A percentile compares a stretch with the other conserved stretches of the same genome.
Conservation (phyloP, 1,140 invertebrate genomes). For the Aphelenchoides fujianensis region DNA sequence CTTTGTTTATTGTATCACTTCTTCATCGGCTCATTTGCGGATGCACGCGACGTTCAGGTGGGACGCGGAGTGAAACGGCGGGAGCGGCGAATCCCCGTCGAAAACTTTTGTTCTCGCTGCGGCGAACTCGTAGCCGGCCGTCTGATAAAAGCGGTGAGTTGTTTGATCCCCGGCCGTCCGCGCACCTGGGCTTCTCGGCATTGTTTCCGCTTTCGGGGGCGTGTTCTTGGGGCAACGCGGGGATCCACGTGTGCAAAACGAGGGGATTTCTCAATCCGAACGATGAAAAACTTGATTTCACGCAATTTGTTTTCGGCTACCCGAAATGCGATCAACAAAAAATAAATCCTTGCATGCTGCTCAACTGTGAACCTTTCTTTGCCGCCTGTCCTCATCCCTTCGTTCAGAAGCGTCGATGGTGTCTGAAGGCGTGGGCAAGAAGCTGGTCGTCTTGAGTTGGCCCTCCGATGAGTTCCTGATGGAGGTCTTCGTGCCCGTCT, state of each 20-base stretch:
- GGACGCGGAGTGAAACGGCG: background rate
- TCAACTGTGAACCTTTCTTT: background rate
- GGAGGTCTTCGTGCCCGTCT: background rate
- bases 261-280: too few species aligned
- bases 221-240: too few species aligned
- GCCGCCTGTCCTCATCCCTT: too few species aligned
- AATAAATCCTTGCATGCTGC: too few species aligned
- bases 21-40: background rate
- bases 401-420: background rate
- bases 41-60: background rate
- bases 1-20: background rate
- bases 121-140: background rate
- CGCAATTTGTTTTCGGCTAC: too few species aligned
- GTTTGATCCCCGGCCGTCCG: too few species aligned
- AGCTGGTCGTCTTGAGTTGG: background rate
- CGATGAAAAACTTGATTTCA: too few species aligned
- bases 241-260: too few species aligned
- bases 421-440: background rate
- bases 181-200: too few species aligned
- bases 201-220: too few species aligned
- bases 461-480: background rate
- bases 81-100: too few species aligned
- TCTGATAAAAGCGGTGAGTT: background rate
- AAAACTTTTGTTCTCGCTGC: conserved; percentile 6
- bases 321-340: too few species aligned